phyloP scores from a whole-genome alignment of 2,797 vertebrate genomes.

The Melanotaenia nigrans region DNA sequence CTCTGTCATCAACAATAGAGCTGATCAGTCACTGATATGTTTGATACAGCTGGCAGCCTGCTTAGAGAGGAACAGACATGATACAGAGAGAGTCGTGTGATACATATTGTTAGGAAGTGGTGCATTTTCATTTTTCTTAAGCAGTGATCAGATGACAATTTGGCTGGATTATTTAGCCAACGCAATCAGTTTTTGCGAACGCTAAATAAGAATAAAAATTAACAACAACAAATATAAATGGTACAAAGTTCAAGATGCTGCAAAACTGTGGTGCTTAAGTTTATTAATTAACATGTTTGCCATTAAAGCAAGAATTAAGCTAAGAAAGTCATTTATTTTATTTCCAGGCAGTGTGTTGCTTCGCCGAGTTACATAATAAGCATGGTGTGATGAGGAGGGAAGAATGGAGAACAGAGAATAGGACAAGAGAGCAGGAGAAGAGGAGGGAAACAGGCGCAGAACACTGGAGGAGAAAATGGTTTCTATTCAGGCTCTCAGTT shows the following conservation, averaged over 20 bases:
- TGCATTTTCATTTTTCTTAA: not conserved
- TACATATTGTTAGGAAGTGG: not conserved
- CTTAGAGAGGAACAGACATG: slow-evolving; percentile 29
- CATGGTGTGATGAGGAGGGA: slow-evolving; percentile 49
- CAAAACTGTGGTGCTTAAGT: not conserved
- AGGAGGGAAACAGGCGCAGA: slow-evolving; percentile 31
- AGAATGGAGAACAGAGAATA: slow-evolving; percentile 44
- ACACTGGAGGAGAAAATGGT: slow-evolving; percentile 48
- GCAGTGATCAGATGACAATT: not conserved
- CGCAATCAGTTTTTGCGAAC: not conserved
- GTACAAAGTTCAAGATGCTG: not conserved
- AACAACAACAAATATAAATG: not conserved
- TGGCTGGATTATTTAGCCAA: not conserved
- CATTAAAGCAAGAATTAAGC: slow-evolving; percentile 2
- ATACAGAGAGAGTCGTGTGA: not conserved
- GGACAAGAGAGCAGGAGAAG: slow-evolving; percentile 37
- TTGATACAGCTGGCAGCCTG: slow-evolving; percentile 48
- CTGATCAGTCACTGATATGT: slow-evolving; percentile 53
- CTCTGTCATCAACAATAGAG: slow-evolving; percentile 73
- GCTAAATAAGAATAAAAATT: not conserved
- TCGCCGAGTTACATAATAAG: slow-evolving; percentile 56
- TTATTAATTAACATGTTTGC: not conserved
- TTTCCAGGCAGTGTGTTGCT: slow-evolving; percentile 28
- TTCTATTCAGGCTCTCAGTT: slow-evolving; percentile 60
- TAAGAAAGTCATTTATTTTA: not conserved